Evolutionary conservation across 2,113 vertebrate genomes (phyloP), one percentile per base, ranked within the genome.

Genomic region (Platycercus adscitus): DNA sequence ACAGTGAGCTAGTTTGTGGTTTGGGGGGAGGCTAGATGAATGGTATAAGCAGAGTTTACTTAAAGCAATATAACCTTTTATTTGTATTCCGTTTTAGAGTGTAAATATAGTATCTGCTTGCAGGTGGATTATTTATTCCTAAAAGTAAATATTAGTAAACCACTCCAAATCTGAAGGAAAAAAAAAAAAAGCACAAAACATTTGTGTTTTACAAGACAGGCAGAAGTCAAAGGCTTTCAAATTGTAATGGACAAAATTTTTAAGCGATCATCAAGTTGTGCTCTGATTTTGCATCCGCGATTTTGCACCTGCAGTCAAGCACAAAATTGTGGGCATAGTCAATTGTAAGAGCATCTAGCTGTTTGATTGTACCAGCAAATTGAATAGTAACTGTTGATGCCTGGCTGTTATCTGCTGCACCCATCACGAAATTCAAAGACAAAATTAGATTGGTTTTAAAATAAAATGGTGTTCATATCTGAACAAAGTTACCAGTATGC

Each of bases 301-400:
- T 94, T 96, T 93, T 96, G 95, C 93, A 95, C 96, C 96, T 95
- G 95, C 96, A 96, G 80, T 97, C 95, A 96, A 97, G 95, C 96
- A 96, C 95, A 94, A 93, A 96, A 96, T 95, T 97, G 95, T 94
- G 95, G 90, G 88, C 95, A 90, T 80, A 94, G 93, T 41, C 95
- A 92, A 90, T 92, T 96, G 93, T 93, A n/a, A 94, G 96, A 93
- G 93, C 39, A 7, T 88, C 88, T 91, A 81, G 35, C 83, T 94
- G 86, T 94, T 86, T 88, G 95, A 94, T 94, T 97, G 93, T 95
- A 97, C 93, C 95, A 93, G 93, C 90, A 95, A 94, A 96, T 94
- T 94, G 93, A 96, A 88, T 52, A 94, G 90, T 37, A 44, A 72
- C 91, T 91, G 88, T 53, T 83, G 90, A 69, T 81, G 88, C 80